Conservation (phyloP, 2,888 invertebrate species). For the Eugnorisma glareosa region DNA sequence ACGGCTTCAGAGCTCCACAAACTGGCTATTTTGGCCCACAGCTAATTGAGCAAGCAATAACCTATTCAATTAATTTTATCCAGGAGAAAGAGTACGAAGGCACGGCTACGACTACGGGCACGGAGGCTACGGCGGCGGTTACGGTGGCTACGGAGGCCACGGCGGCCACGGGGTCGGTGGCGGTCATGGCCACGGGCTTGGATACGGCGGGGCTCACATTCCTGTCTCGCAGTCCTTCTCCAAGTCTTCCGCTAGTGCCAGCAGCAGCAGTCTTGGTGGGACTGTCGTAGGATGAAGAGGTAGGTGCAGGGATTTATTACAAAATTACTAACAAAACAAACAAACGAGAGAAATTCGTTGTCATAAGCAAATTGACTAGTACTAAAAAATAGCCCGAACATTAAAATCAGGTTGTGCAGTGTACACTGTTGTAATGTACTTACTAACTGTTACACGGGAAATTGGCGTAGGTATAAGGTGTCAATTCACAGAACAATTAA, state of each 20-base stretch:
- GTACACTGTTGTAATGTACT: not conserved
- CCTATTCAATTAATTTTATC: not conserved
- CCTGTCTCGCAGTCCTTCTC: slow-evolving; percentile 77
- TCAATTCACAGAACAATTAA: not conserved
- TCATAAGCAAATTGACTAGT: not conserved
- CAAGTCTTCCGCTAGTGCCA: slow-evolving; percentile 80
- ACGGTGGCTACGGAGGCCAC: slow-evolving; percentile 66
- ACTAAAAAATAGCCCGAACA: not conserved
- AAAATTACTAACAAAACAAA: too few relatives aligned
- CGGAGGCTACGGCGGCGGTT: slow-evolving; percentile 70
- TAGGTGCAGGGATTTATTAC: not conserved
- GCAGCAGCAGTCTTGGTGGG: slow-evolving; percentile 60
- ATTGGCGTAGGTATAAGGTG: not conserved
- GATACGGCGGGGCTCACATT: slow-evolving; percentile 60
- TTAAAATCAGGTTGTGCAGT: not conserved
- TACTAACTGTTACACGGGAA: not conserved
- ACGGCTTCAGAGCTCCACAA: not conserved
- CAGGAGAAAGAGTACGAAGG: slow-evolving; percentile 73
- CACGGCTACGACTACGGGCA: slow-evolving; percentile 69
- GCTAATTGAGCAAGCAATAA: not conserved
- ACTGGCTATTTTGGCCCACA: not conserved
- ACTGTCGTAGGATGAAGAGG: not conserved
- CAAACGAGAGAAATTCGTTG: not conserved
- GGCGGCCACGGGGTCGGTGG: slow-evolving; percentile 58
- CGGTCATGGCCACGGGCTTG: slow-evolving; percentile 60